A percentile compares a stretch with the other conserved stretches of the same genome.
phyloP scores from a whole-genome alignment of 2,113 vertebrate species.

The Asarcornis scutulata region DNA sequence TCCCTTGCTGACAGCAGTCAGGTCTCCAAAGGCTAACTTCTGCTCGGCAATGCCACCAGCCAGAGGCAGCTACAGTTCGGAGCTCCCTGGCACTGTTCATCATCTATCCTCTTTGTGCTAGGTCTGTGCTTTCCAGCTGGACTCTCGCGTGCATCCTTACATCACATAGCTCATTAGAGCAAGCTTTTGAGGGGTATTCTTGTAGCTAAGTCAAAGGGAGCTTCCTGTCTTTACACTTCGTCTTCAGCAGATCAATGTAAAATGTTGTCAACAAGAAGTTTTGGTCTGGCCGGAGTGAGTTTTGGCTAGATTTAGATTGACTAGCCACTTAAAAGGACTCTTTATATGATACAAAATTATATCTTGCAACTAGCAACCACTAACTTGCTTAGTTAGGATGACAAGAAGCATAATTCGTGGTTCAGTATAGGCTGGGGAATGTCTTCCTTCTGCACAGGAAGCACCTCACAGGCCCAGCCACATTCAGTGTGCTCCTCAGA shows the following conservation, averaged over 20 bases:
- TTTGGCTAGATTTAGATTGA: neutral
- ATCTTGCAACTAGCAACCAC: neutral
- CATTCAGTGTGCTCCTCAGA: neutral
- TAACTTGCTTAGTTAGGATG: neutral
- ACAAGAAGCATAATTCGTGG: neutral
- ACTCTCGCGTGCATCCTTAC: neutral
- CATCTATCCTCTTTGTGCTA: rapidly evolving
- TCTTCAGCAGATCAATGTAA: neutral
- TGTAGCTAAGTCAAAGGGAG: neutral
- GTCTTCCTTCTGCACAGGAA: neutral
- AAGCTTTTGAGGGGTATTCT: neutral
- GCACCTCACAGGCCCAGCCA: neutral
- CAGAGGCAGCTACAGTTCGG: neutral
- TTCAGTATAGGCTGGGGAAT: neutral
- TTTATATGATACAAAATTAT: neutral
- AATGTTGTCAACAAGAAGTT: neutral
- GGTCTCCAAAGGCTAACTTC: neutral
- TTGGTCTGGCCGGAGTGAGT: neutral
- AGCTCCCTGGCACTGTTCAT: neutral
- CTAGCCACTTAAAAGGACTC: neutral
- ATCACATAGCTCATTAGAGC: neutral
- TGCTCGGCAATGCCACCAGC: neutral
- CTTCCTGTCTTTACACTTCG: neutral
- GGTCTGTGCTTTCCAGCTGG: neutral
- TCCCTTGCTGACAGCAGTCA: neutral